phyloP scores from a whole-genome alignment of 2,888 invertebrate genomes.

The Tuberolachnus salignus region DNA sequence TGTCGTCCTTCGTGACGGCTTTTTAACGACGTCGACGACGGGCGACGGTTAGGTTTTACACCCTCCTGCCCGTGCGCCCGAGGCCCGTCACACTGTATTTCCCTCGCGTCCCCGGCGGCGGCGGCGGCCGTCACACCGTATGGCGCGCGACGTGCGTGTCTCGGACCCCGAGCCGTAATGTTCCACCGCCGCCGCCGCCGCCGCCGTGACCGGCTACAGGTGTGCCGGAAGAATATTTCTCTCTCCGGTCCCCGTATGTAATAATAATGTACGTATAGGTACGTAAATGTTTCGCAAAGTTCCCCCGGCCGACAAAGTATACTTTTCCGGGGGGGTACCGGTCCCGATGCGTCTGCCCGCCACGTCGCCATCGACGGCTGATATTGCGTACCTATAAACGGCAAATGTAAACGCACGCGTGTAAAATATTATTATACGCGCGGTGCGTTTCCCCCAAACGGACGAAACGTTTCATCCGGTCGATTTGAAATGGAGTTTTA shows the following conservation, averaged over 20 bases:
- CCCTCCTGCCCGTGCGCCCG: not conserved
- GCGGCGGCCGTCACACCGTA: not conserved
- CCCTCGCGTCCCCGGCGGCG: not conserved
- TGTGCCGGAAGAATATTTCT: conserved; percentile 21
- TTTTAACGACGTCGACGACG: conserved; percentile 50
- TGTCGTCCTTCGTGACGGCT: conserved; percentile 32
- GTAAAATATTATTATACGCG: not conserved
- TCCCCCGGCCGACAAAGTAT: not conserved
- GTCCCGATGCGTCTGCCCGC: not conserved
- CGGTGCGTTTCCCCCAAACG: too few species aligned
- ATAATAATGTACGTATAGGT: not conserved
- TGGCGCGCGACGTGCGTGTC: conserved; percentile 12
- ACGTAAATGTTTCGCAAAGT: conserved; percentile 38
- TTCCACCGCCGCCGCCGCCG: conserved; percentile 6
- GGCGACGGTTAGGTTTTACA: not conserved
- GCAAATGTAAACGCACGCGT: not conserved
- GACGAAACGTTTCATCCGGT: too few species aligned
- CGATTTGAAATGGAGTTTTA: too few species aligned
- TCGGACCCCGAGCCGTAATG: not conserved
- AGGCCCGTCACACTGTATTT: not conserved
- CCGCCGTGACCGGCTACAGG: conserved; percentile 40
- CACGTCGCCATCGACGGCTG: too few species aligned
- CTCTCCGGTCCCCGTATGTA: not conserved
- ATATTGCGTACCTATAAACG: too few species aligned
- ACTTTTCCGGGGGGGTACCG: conserved; percentile 14